Conservation (phyloP, 2,797 vertebrate genomes). For the Hyperoplus immaculatus region DNA sequence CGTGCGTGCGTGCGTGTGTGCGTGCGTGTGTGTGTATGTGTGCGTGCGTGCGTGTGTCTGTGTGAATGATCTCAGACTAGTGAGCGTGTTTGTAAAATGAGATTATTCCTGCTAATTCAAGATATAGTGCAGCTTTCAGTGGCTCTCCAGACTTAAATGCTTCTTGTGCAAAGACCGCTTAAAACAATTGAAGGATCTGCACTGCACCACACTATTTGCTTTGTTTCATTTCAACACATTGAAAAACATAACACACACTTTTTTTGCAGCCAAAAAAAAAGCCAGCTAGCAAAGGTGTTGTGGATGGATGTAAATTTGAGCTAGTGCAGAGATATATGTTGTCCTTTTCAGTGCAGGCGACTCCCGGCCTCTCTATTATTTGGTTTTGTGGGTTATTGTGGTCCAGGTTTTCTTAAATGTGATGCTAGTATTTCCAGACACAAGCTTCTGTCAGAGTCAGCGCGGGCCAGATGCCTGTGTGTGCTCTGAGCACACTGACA, state of each 20-base stretch:
- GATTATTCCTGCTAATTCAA: conserved; percentile 81
- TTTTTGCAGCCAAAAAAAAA: conserved; percentile 62
- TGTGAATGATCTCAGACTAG: conserved; percentile 66
- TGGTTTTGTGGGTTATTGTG: conserved; percentile 62
- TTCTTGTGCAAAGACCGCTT: conserved; percentile 78
- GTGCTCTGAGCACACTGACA: conserved; percentile 72
- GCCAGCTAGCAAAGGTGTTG: conserved; percentile 29
- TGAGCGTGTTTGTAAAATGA: conserved; percentile 64
- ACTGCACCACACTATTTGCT: conserved; percentile 83
- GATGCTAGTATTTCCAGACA: conserved; percentile 75
- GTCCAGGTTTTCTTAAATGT: conserved; percentile 67
- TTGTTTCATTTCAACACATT: conserved; percentile 74
- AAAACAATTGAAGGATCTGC: conserved; percentile 84
- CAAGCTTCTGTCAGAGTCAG: conserved; percentile 77
- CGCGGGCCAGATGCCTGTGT: conserved; percentile 70
- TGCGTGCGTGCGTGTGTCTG: conserved; percentile 27
- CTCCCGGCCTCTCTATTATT: conserved; percentile 68
- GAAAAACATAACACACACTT: conserved; percentile 68
- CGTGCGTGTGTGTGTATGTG: conserved; percentile 28
- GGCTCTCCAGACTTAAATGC: conserved; percentile 60
- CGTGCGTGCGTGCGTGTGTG: conserved; percentile 15
- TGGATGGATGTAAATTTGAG: conserved; percentile 47
- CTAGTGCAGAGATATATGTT: conserved; percentile 48
- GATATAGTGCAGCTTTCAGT: conserved; percentile 69
- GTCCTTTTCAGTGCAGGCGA: conserved; percentile 70